Conservation (phyloP, 2,888 invertebrate species). For the Temnothorax ravouxi region DNA sequence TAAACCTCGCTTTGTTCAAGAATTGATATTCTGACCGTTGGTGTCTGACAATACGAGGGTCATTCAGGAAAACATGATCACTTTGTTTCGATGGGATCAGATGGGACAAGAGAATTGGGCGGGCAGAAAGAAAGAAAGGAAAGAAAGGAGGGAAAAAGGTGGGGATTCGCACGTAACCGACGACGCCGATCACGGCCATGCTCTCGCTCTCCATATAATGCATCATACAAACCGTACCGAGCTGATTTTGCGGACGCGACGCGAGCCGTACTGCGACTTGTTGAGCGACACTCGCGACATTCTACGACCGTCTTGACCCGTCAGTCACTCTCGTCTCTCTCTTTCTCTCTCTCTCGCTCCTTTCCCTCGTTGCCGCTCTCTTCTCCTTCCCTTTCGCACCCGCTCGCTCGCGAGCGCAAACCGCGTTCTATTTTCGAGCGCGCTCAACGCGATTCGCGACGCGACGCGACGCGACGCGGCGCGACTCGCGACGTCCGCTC, state of each 20-base stretch:
- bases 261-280: slow-evolving; percentile 86
- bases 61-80: background rate
- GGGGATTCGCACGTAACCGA: background rate
- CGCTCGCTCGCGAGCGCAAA: slow-evolving; percentile 13
- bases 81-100: too few species aligned
- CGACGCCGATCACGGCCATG: background rate
- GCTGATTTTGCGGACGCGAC: slow-evolving; percentile 85
- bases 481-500: slow-evolving; percentile 33
- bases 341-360: slow-evolving; percentile 49
- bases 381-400: background rate
- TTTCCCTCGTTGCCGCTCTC: slow-evolving; percentile 39
- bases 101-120: background rate
- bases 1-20: background rate
- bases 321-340: slow-evolving; percentile 69
- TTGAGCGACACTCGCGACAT: slow-evolving; percentile 86
- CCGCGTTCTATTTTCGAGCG: slow-evolving; percentile 54
- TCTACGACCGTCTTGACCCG: slow-evolving; percentile 75
- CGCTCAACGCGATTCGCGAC: slow-evolving; percentile 28
- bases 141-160: background rate
- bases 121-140: background rate
- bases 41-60: background rate
- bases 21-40: background rate
- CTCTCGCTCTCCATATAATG: background rate
- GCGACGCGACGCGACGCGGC: slow-evolving; percentile 34
- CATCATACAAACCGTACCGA: slow-evolving; percentile 80